Percentiles rank a stretch among this genome's conserved stretches.
Evolutionary conservation across 1,140 invertebrate species (phyloP).

Genomic region (Diachasmimorpha longicaudata): DNA sequence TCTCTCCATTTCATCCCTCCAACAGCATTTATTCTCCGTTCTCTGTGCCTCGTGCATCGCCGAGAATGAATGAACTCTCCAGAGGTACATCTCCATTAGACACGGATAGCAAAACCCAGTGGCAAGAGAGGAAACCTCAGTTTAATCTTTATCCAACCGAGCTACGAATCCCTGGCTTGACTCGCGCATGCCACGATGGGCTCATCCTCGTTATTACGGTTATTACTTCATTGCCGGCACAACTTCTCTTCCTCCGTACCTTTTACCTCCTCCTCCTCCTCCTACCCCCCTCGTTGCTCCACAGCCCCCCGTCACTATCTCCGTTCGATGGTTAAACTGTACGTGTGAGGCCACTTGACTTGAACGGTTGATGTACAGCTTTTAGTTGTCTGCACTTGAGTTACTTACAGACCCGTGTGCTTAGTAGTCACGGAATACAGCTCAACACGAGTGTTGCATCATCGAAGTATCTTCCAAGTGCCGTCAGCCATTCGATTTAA

Average conservation of each 20-base stretch:
- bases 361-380: background rate
- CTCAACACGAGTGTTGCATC: no score
- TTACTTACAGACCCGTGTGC: background rate
- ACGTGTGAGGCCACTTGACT: background rate
- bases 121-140: background rate
- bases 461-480: no score
- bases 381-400: background rate
- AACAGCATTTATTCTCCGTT: background rate
- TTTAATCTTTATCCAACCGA: conserved; percentile 7
- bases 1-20: background rate
- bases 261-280: background rate
- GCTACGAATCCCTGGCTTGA: conserved; percentile 5
- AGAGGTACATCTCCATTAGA: conserved; percentile 2
- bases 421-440: background rate
- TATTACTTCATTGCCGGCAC: conserved; percentile 8
- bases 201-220: conserved; percentile 12
- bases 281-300: no score
- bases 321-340: background rate
- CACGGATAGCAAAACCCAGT: background rate
- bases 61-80: background rate
- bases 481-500: no score
- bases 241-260: background rate
- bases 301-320: background rate
- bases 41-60: background rate
- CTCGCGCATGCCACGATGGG: background rate